These are phyloP conservation scores for Drosophila rufa DNA, from an alignment of 1,140 invertebrate genomes.

Conservation along the genomic window DNA sequence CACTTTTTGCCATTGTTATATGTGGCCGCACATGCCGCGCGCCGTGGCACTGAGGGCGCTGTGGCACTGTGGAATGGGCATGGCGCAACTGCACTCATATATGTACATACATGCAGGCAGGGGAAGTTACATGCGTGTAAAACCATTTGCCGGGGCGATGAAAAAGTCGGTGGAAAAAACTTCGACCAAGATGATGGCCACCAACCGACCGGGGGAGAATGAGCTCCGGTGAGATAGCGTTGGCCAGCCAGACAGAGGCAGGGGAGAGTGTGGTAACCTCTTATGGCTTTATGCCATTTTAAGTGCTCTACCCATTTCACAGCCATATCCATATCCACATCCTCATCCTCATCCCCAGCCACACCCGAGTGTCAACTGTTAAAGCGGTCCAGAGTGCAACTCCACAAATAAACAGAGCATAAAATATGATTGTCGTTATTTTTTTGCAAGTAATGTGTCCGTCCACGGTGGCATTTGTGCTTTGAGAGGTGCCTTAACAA, in stretches of 20 bases:
- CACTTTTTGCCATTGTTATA: slow-evolving; percentile 79
- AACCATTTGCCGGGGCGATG: slow-evolving; percentile 52
- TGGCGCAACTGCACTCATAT: slow-evolving; percentile 26
- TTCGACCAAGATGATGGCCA: slow-evolving; percentile 47
- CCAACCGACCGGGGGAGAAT: slow-evolving; percentile 26
- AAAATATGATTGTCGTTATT: slow-evolving; percentile 70
- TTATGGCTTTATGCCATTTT: slow-evolving; percentile 76
- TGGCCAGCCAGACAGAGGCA: slow-evolving; percentile 9
- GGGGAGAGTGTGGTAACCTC: slow-evolving; percentile 23
- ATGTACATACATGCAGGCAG: slow-evolving; percentile 17
- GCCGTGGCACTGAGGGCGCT: not conserved
- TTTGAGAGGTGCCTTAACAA: slow-evolving; percentile 21
- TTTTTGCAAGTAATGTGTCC: slow-evolving; percentile 28
- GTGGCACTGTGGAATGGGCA: slow-evolving; percentile 6
- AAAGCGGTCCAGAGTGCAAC: slow-evolving; percentile 49
- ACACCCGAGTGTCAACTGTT: slow-evolving; percentile 67
- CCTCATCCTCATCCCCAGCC: slow-evolving; percentile 28
- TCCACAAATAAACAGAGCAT: slow-evolving; percentile 74
- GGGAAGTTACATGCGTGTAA: slow-evolving; percentile 51
- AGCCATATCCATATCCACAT: slow-evolving; percentile 53
- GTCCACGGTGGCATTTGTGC: not conserved
- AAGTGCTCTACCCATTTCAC: slow-evolving; percentile 72
- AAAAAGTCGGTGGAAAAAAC: slow-evolving; percentile 28
- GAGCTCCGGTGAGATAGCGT: slow-evolving; percentile 27
- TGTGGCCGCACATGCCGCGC: slow-evolving; percentile 46